Base-by-base conservation (phyloP, 2,797 vertebrate genomes). In the Megalops cyprinoides region DNA sequence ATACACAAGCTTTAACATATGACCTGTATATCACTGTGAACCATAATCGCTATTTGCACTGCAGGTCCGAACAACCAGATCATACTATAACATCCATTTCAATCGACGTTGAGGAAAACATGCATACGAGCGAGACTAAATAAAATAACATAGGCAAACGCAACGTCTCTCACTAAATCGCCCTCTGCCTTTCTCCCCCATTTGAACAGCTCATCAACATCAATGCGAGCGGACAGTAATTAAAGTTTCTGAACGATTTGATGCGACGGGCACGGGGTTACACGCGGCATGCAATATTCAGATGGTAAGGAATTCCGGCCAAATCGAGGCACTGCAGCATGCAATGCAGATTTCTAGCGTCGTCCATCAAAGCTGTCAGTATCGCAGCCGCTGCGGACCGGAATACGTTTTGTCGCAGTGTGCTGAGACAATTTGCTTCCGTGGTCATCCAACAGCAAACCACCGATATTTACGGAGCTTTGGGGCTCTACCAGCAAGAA, bases 401-500 rank as follows among this genome's bases (percentile, higher is more conserved):
- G 48, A 53, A 75, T 48, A 46, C 48, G 73, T 75, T 75, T 75
- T 65, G 73, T 75, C 73, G 73, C 73, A 75, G 48, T 75, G 73
- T 20, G 15, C 25, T n/a, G 34, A 51, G 73, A 75, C 42, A 20
- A 46, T 3, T 31, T 25, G 42, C 44, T 75, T 46, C 25, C n/a
- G 23, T 20, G 73, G 46, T n/a, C 31, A 49, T 18, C 10, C 7
- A 46, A 75, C n/a, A 51, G 28, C 28, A 12, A 31, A 28, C 14
- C 10, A 44, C 1, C 25, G 44, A 74, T 25, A 74, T 37, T 65
- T 37, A 65, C 1, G 5, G 14, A 1, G 31, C 62, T 37, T n/a
- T n/a, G n/a, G n/a, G n/a, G n/a, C 25, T 46, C 18, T n/a, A 46
- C 39, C 5, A 46, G 71, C 9, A n/a, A 44, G n/a, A n/a, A n/a